A percentile compares a stretch with the other conserved stretches of the same genome.
Conservation (phyloP, 2,888 invertebrate genomes). For the Drosophila mulleri region DNA sequence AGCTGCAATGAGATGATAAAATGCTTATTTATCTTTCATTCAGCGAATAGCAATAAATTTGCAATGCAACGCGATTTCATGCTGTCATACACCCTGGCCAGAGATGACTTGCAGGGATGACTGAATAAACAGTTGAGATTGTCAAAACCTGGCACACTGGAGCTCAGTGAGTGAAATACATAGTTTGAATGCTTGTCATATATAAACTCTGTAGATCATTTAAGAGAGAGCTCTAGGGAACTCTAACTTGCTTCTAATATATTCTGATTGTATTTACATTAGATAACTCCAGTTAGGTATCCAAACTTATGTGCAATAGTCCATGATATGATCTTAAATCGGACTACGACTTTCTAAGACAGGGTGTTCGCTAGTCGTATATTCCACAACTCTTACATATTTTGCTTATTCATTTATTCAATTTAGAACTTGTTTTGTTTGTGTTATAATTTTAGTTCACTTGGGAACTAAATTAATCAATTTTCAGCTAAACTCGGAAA, state of each 20-base stretch:
- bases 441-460: conserved; percentile 10
- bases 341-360: no score
- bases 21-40: conserved; percentile 15
- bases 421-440: conserved; percentile 28
- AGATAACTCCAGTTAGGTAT: no score
- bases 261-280: no score
- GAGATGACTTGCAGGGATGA: neutral
- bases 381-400: neutral
- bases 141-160: no score
- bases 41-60: conserved; percentile 25
- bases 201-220: no score
- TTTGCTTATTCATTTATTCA: conserved; percentile 6
- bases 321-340: no score
- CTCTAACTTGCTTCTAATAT: no score
- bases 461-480: conserved; percentile 10
- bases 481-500: neutral
- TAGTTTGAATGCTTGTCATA: no score
- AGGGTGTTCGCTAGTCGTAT: conserved; percentile 2
- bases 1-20: conserved; percentile 14
- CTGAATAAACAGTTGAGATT: neutral
- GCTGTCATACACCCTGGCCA: neutral
- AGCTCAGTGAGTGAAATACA: no score
- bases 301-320: no score
- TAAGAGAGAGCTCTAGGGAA: no score
- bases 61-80: conserved; percentile 1